Base-by-base conservation (phyloP, 2,888 invertebrate species). In the Clitarchus hookeri region DNA sequence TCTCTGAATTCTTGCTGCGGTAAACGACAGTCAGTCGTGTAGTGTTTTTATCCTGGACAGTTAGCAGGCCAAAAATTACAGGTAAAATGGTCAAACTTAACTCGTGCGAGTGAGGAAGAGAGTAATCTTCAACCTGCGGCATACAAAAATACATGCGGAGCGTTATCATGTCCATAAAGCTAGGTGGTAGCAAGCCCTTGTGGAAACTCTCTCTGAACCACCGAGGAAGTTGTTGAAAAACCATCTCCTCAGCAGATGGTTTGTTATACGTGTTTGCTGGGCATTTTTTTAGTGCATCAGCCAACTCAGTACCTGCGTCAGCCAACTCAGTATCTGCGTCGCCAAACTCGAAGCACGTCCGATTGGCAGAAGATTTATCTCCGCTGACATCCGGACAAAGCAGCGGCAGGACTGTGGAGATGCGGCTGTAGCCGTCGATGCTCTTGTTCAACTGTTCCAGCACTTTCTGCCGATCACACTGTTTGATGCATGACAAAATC, bases 91-190 rank as follows among this genome's bases (percentile, higher is more conserved):
- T 93, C 87, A 95, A 90, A 53, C 94, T 93, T 86, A 94, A 93
- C 12, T 93, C 89, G 89, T 94, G 94, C 12, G 95, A 93, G 87
- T 95, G 94, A 8, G 93, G 92, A 83, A 93, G 93, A 6, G 91
- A 90, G 89, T 93, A 94, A 90, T 96, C 94, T 91, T 97, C 97
- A 11, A 96, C 94, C 92, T 96, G 96, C 0, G 95, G 94, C 84
- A 93, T 93, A 88, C 94, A 94, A 87, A 96, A 93, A 89, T 95
- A 94, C 83, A 94, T 92, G 87, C 94, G 93, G 78, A 94, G 93
- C n/a, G 93, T 93, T 86, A 94, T 91, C 25, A 97, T 92, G 90
- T 97, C 95, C 44, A 96, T 93, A 89, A 96, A 94, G 87, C 93
- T 93, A 13, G 95, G 92, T 0, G 96, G 95, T 88, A 96, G 93